A percentile compares a stretch with the other conserved stretches of the same genome.
phyloP scores from a whole-genome alignment of 1,140 invertebrate genomes.

The Cydia fagiglandana region DNA sequence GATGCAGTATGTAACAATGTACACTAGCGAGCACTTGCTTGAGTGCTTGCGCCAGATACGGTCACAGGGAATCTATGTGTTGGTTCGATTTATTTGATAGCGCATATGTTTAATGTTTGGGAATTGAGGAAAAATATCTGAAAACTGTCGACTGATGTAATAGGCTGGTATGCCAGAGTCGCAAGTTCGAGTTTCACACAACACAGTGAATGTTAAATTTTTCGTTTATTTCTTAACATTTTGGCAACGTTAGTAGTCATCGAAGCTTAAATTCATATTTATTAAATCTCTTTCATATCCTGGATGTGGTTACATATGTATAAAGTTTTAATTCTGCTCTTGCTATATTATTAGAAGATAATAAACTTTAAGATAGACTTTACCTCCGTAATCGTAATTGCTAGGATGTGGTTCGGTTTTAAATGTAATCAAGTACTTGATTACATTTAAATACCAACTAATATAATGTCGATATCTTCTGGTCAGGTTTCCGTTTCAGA shows the following conservation, averaged over 20 bases:
- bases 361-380: background rate
- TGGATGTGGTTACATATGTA: conserved; percentile 16
- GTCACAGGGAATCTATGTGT: conserved; percentile 39
- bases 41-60: conserved; percentile 54
- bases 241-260: too few species aligned
- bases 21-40: conserved; percentile 53
- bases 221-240: too few species aligned
- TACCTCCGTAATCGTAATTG: background rate
- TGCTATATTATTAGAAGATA: background rate
- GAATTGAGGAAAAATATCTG: too few species aligned
- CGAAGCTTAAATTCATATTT: too few species aligned
- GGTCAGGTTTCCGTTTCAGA: too few species aligned
- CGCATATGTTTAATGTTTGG: too few species aligned
- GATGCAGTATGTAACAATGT: conserved; percentile 49
- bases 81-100: conserved; percentile 15
- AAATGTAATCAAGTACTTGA: background rate
- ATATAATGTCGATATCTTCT: background rate
- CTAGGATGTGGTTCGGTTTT: background rate
- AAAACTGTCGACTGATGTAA: too few species aligned
- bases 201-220: too few species aligned
- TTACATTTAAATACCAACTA: background rate
- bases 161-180: too few species aligned
- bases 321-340: background rate
- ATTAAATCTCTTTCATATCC: background rate
- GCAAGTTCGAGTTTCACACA: too few species aligned